Percentiles rank a stretch among this genome's conserved stretches.
These are phyloP conservation scores for Pelmatolapia mariae DNA, from an alignment of 2,113 vertebrate genomes.

Conservation along the genomic window DNA sequence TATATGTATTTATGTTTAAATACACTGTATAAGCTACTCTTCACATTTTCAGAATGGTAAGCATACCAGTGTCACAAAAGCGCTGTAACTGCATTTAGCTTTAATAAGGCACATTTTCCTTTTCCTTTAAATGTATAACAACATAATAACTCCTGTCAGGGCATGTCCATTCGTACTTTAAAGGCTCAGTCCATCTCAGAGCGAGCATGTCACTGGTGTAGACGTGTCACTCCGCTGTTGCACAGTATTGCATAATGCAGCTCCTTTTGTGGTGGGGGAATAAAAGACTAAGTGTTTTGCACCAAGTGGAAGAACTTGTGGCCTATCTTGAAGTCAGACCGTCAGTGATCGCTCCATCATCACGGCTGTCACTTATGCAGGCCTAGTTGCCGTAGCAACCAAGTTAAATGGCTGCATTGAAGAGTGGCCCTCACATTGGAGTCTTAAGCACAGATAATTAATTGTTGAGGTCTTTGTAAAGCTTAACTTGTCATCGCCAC, in stretches of 20 bases:
- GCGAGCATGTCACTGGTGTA: not conserved
- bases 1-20: not conserved
- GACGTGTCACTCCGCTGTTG: not conserved
- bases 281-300: conserved; percentile 23
- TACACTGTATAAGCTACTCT: not conserved
- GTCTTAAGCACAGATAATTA: not conserved
- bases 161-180: not conserved
- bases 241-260: conserved; percentile 32
- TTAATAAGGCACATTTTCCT: not conserved
- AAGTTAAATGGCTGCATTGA: conserved; percentile 17
- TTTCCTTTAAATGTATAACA: not conserved
- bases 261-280: conserved; percentile 5
- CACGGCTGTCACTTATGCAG: not conserved
- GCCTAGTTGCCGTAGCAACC: conserved; percentile 16
- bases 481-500: not conserved
- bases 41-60: not conserved
- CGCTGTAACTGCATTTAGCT: not conserved
- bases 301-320: conserved; percentile 14
- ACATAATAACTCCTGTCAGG: conserved; percentile 3
- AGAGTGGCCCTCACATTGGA: not conserved
- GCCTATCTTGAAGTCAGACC: conserved; percentile 16
- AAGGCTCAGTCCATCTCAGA: not conserved
- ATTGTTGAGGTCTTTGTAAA: not conserved
- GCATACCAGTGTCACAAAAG: not conserved
- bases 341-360: conserved; percentile 6